phyloP scores from a whole-genome alignment of 2,888 invertebrate species.

The Cancer borealis region DNA sequence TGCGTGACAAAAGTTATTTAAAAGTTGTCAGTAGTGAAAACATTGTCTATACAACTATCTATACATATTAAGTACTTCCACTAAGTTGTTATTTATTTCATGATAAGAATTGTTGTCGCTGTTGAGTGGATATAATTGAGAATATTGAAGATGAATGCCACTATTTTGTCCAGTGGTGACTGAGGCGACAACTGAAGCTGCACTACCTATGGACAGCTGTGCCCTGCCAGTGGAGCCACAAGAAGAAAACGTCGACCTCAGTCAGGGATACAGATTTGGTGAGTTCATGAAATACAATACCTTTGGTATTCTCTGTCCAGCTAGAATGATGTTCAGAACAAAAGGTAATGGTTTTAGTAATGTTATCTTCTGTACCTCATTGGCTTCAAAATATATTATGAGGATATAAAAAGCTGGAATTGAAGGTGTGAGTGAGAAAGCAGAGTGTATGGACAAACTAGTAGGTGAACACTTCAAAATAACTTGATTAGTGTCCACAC shows the following conservation, averaged over 20 bases:
- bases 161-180: conserved; percentile 52
- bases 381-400: background rate
- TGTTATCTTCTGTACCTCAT: background rate
- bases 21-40: no score
- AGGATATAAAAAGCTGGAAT: background rate
- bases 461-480: no score
- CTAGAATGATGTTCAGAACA: background rate
- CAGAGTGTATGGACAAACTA: background rate
- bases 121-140: background rate
- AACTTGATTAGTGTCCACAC: no score
- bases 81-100: background rate
- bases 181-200: background rate
- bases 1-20: background rate
- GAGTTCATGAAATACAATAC: conserved; percentile 78
- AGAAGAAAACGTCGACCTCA: conserved; percentile 46
- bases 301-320: background rate
- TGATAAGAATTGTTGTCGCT: background rate
- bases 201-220: conserved; percentile 61
- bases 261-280: conserved; percentile 84
- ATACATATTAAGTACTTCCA: background rate
- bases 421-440: background rate
- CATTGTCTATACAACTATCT: background rate
- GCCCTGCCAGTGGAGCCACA: conserved; percentile 69
- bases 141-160: background rate
- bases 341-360: background rate